Evolutionary conservation across 1,140 invertebrate genomes (phyloP), one percentile per base, ranked within the genome.

Genomic region (Zelostemma sp.): DNA sequence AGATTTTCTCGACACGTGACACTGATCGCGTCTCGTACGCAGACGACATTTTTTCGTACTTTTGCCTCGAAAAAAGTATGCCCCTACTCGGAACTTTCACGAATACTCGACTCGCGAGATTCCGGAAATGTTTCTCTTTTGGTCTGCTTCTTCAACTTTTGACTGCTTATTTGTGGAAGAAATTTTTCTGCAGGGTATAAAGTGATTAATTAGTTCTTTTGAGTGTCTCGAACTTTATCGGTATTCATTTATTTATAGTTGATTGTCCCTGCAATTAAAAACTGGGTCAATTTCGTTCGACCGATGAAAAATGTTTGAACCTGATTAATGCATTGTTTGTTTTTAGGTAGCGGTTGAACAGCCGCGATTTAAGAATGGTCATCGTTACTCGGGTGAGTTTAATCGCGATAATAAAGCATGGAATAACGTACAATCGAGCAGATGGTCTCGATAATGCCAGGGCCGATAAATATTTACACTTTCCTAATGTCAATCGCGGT

Each of bases 351-450:
- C 80, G 81, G 79, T 78, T 64, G 79, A 74, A 74, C 75, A 78
- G 77, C 75, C 75, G 79, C 76, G 67, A 72, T 67, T 79, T 80
- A 77, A 86, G 84, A 87, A 90, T 90, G 89, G 89, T 90, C 88
- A 90, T 90, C 86, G 89, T 90, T 85, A 90, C 89, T 83, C 88
- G 89, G 86, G 89, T 90, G 76, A 87, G 88, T 88, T 50, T 31
- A 40, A 33, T 35, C 8, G 8, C 21, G 19, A 17, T 45, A 18
- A 51, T 50, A 66, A 59, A 41, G 16, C 28, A 28, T 3, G 33
- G 50, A 56, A 56, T 60, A 38, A 56, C 21, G 11, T 48, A 40
- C 58, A 18, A 56, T 60, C 47, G 19, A 45, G 28, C 64, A 67
- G 33, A 56, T 67, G 64, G 57, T 21, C 31, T 51, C 40, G 18